phyloP scores from a whole-genome alignment of 1,140 invertebrate species.

The Eulimnadia texana region DNA sequence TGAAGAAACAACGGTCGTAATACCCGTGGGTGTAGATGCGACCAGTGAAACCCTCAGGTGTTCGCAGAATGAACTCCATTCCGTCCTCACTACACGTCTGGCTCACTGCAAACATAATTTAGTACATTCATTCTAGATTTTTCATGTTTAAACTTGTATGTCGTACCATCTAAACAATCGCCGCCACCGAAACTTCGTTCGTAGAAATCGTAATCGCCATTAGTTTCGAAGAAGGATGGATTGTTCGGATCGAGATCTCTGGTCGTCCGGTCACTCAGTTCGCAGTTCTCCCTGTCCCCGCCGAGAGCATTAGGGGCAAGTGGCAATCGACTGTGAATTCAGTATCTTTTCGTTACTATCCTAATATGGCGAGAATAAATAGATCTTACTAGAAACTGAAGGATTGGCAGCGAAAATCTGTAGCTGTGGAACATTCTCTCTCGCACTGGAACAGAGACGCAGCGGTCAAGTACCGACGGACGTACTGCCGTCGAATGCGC shows the following conservation, averaged over 20 bases:
- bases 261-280: constrained; percentile 70
- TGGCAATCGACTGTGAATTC: constrained; percentile 8
- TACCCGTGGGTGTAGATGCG: constrained; percentile 82
- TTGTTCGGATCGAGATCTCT: constrained; percentile 68
- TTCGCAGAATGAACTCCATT: constrained; percentile 79
- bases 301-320: constrained; percentile 27
- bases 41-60: constrained; percentile 73
- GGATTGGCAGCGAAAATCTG: constrained; percentile 71
- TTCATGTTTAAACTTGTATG: not conserved
- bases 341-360: not conserved
- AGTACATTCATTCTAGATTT: not conserved
- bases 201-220: constrained; percentile 73
- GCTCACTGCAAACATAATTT: constrained; percentile 46
- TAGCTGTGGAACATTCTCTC: constrained; percentile 59
- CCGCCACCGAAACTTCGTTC: constrained; percentile 51
- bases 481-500: constrained; percentile 58
- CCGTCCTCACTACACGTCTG: constrained; percentile 84
- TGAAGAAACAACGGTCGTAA: constrained; percentile 79
- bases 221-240: constrained; percentile 64
- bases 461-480: constrained; percentile 53
- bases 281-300: constrained; percentile 66
- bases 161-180: constrained; percentile 71
- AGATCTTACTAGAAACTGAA: constrained; percentile 58
- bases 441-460: constrained; percentile 61
- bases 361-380: not conserved